Base-by-base conservation (phyloP, 1,140 invertebrate species). In the Elymnias hypermnestra region DNA sequence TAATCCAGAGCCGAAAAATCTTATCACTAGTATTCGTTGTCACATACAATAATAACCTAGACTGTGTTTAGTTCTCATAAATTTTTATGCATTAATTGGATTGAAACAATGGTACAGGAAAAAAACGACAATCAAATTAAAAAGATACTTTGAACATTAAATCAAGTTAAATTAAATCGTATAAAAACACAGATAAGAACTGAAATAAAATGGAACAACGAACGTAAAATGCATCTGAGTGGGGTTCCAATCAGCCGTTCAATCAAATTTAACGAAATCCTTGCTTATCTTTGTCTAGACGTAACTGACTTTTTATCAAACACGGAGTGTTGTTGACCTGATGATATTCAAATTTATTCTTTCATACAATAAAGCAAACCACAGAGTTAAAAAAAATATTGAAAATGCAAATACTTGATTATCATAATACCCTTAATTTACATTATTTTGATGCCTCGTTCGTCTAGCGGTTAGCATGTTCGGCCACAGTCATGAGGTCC, bases 271-370 rank as follows among this genome's bases (percentile, higher is more conserved):
- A 38, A 42, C 23, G 38, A 29, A 54, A 39, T 22, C 40, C 41
- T 31, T 42, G 36, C 31, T 36, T 50, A 37, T 50, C 47, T 37
- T 25, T 25, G 53, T 56, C 53, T 56, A 56, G 53, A 56, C 53
- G 25, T 40, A 25, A 45, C 25, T 42, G 18, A 37, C 36, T 41
- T 45, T 44, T 38, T 42, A 46, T 56, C 46, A 46, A 41, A 40
- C 8, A 12, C 0, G 29, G 1, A 42, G 38, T 13, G 41, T 29
- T 41, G 19, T 18, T 44, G 46, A 50, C 36, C 37, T 37, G 42
- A 40, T n/a, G 15, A 19, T 36, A 41, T 40, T 41, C 14, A 49
- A 49, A 49, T 49, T 25, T 36, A 29, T 29, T 5, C 1, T 26
- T 29, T 13, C 2, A 9, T 1, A 29, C 3, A 29, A 29, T 14